A percentile compares a stretch with the other conserved stretches of the same genome.
These are phyloP conservation scores for Hephaestus fuliginosus DNA, from an alignment of 2,797 vertebrate genomes.

Conservation along the genomic window DNA sequence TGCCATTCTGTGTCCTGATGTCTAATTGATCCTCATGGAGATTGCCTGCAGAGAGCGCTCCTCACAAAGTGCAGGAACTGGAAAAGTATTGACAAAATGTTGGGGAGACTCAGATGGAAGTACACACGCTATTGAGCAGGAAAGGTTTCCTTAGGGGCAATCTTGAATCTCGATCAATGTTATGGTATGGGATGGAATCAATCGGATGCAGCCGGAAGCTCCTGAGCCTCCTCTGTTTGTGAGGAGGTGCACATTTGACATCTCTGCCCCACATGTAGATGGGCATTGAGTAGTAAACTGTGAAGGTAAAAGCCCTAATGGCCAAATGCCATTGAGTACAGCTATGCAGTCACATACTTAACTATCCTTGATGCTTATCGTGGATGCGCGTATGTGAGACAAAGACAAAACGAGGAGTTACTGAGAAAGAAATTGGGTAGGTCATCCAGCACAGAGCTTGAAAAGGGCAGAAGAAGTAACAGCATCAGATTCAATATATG, in stretches of 20 bases:
- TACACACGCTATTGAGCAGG: conserved; percentile 62
- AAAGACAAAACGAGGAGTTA: conserved; percentile 11
- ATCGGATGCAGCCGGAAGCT: conserved; percentile 39
- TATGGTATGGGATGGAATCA: conserved; percentile 48
- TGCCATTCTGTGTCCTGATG: conserved; percentile 40
- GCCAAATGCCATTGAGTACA: conserved; percentile 12
- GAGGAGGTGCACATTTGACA: conserved; percentile 30
- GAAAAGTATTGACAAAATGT: conserved; percentile 69
- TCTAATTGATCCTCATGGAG: conserved; percentile 70
- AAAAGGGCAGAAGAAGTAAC: conserved; percentile 15
- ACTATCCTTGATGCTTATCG: conserved; percentile 1
- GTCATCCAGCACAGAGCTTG: conserved; percentile 6
- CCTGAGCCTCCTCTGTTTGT: conserved; percentile 18
- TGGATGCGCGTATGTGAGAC: background rate
- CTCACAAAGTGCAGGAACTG: conserved; percentile 61
- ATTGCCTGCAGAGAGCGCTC: conserved; percentile 54
- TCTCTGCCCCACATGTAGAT: conserved; percentile 12
- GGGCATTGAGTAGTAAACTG: conserved; percentile 29
- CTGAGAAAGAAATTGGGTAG: background rate
- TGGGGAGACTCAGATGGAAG: conserved; percentile 57
- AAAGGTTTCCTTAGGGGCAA: conserved; percentile 55
- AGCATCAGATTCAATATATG: conserved; percentile 9
- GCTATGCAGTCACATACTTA: conserved; percentile 5
- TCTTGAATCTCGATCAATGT: conserved; percentile 61
- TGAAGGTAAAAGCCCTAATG: conserved; percentile 39